These are phyloP conservation scores for Fratercula arctica DNA, from an alignment of 2,797 vertebrate genomes.

Conservation along the genomic window DNA sequence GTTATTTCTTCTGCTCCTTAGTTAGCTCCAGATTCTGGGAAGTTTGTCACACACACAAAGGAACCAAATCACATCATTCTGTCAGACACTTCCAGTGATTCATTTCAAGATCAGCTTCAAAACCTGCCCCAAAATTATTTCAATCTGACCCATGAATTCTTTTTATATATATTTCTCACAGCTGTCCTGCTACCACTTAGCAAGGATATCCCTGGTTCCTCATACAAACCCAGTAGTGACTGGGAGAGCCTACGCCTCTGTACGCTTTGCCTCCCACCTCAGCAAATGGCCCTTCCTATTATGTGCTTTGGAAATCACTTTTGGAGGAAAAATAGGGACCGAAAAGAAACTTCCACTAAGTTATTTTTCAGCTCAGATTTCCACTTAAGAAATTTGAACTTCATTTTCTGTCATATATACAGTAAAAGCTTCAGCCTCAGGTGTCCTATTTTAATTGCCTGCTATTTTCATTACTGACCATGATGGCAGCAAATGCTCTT, in stretches of 20 bases:
- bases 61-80: background rate
- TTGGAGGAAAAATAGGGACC: background rate
- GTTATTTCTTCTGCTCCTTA: background rate
- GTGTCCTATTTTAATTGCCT: conserved; percentile 62
- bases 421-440: conserved; percentile 49
- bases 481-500: conserved; percentile 61
- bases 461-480: conserved; percentile 59
- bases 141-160: background rate
- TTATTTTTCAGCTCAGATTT: conserved; percentile 19
- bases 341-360: background rate
- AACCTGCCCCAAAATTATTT: background rate
- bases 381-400: background rate
- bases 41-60: background rate
- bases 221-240: background rate
- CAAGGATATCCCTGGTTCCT: background rate
- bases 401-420: background rate
- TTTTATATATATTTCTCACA: background rate
- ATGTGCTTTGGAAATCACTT: conserved; percentile 27
- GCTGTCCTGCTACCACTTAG: background rate
- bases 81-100: background rate
- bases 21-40: background rate
- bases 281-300: conserved; percentile 11
- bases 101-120: background rate
- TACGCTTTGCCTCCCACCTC: background rate
- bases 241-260: background rate